Percentiles rank a stretch among this genome's conserved stretches.
Conservation (phyloP, 2,888 invertebrate species). For the Holacanthella duospinosa region DNA sequence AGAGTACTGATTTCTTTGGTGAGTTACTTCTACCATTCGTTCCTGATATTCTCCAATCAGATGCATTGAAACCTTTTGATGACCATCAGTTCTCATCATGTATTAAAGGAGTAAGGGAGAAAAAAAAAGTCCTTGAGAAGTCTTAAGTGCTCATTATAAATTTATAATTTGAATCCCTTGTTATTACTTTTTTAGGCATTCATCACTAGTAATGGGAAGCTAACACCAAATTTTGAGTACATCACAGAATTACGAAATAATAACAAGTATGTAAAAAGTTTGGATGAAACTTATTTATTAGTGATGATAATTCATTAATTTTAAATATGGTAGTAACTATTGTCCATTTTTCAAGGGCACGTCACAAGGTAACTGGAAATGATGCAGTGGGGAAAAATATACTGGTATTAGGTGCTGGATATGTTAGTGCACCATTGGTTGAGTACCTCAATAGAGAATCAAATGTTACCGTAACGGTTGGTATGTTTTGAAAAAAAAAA, state of each 20-base stretch:
- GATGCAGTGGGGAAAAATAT: conserved; percentile 44
- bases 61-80: conserved; percentile 66
- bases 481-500: neutral
- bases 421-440: conserved; percentile 85
- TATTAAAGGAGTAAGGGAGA: conserved; percentile 53
- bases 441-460: conserved; percentile 78
- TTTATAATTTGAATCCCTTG: too few relatives aligned
- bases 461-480: conserved; percentile 13
- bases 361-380: conserved; percentile 4
- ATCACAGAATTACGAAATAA: conserved; percentile 75
- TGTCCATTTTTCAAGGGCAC: neutral
- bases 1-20: conserved; percentile 96
- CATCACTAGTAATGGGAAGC: conserved; percentile 84
- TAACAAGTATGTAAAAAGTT: conserved; percentile 48
- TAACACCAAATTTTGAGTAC: conserved; percentile 89
- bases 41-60: conserved; percentile 73
- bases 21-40: conserved; percentile 81
- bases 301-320: too few relatives aligned
- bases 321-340: too few relatives aligned
- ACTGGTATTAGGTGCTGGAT: conserved; percentile 87
- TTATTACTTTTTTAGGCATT: conserved; percentile 57
- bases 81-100: conserved; percentile 64
- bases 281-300: conserved; percentile 18
- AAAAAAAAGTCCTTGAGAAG: too few relatives aligned
- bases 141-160: too few relatives aligned